Conservation (phyloP, 1,140 invertebrate species). For the Zaprionus inermis region DNA sequence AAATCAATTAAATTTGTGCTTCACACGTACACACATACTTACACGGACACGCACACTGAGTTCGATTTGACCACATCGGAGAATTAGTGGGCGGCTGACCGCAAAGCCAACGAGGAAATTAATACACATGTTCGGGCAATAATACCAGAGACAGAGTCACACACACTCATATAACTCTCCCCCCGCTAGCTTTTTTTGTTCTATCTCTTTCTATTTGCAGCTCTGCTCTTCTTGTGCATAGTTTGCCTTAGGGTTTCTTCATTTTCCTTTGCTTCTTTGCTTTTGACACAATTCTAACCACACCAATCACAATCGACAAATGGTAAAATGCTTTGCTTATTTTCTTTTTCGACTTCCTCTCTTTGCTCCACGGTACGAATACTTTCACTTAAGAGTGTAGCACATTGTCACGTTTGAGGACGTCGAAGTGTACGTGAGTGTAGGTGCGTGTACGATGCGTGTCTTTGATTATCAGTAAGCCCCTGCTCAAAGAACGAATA, state of each 20-base stretch:
- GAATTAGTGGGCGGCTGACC: constrained; percentile 41
- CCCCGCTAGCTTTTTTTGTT: no score
- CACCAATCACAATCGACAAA: constrained; percentile 49
- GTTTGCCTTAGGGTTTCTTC: constrained; percentile 17
- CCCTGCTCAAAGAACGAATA: neutral
- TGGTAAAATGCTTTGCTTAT: constrained; percentile 20
- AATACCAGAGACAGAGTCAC: constrained; percentile 40
- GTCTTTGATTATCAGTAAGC: constrained; percentile 17
- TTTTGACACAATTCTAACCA: constrained; percentile 44
- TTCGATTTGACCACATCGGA: constrained; percentile 51
- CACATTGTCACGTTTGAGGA: constrained; percentile 48
- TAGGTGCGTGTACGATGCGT: no score
- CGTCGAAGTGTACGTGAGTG: constrained; percentile 21
- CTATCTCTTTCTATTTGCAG: neutral
- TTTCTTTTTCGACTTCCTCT: constrained; percentile 1
- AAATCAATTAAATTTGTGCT: constrained; percentile 78
- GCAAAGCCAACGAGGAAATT: constrained; percentile 70
- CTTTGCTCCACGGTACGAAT: constrained; percentile 2
- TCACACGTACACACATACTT: constrained; percentile 59
- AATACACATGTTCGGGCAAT: constrained; percentile 75
- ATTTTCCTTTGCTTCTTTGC: constrained; percentile 47
- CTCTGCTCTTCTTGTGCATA: neutral
- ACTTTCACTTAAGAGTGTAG: constrained; percentile 2
- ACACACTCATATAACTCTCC: neutral
- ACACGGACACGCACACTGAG: constrained; percentile 12